Conservation (phyloP, 2,888 invertebrate species). For the Frankliniella intonsa region DNA sequence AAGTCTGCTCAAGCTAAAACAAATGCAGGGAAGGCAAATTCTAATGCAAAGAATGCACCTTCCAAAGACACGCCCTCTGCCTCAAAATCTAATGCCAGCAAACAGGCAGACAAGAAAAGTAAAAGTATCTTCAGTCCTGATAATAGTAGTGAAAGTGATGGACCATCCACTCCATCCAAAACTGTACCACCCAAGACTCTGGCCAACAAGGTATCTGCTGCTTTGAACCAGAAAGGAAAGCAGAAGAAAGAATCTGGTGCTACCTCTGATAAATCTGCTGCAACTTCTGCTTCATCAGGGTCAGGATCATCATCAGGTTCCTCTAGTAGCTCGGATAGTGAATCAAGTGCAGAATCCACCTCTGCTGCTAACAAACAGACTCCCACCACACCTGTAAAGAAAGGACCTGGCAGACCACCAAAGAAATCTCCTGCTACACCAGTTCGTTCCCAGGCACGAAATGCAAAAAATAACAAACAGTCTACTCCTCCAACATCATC, state of each 20-base stretch:
- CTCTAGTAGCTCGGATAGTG: constrained; percentile 41
- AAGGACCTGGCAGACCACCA: background rate
- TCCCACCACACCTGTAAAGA: constrained; percentile 29
- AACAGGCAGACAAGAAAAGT: constrained; percentile 60
- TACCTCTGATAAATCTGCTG: constrained; percentile 37
- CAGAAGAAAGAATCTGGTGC: constrained; percentile 38
- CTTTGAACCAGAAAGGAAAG: constrained; percentile 46
- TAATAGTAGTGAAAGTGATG: constrained; percentile 63
- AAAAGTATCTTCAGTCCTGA: constrained; percentile 73
- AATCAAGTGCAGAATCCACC: constrained; percentile 35
- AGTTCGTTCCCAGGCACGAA: constrained; percentile 46
- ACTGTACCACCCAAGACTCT: constrained; percentile 44
- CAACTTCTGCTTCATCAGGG: constrained; percentile 40
- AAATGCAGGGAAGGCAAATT: constrained; percentile 41
- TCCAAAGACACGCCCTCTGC: constrained; percentile 39
- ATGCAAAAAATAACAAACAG: constrained; percentile 47
- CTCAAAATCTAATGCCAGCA: constrained; percentile 42
- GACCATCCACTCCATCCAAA: constrained; percentile 47
- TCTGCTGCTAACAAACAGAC: constrained; percentile 8
- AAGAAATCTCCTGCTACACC: constrained; percentile 37
- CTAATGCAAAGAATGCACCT: constrained; percentile 42
- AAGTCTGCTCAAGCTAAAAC: constrained; percentile 43
- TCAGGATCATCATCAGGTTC: constrained; percentile 39
- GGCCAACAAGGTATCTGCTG: constrained; percentile 43
- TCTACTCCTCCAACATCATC: background rate